Percentiles rank a stretch among this genome's conserved stretches.
Evolutionary conservation across 2,797 vertebrate genomes (phyloP).

Genomic region (Ptychadena robeensis): DNA sequence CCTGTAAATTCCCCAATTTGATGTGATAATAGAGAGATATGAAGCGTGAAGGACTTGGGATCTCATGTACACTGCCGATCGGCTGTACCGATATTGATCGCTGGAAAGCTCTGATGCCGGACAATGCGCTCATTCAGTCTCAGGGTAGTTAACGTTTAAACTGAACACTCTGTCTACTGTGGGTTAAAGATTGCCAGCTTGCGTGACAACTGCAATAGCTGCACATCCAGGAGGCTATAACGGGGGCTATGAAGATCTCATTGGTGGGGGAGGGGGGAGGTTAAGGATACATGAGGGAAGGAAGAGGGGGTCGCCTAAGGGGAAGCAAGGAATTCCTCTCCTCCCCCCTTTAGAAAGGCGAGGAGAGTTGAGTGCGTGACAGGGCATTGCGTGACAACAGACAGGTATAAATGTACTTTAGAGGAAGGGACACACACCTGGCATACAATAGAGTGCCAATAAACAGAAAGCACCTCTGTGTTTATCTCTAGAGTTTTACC

Average conservation of each 20-base stretch:
- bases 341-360: neutral
- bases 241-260: neutral
- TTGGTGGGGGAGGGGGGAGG: neutral
- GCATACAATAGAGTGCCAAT: neutral
- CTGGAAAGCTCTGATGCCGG: neutral
- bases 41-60: too few species aligned
- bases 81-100: neutral
- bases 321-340: neutral
- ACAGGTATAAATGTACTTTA: slow-evolving; percentile 25
- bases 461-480: too few species aligned
- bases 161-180: neutral
- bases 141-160: slow-evolving; percentile 41
- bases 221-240: slow-evolving; percentile 7
- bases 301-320: neutral
- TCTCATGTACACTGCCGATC: neutral
- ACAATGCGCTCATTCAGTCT: too few species aligned
- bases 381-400: slow-evolving; percentile 43
- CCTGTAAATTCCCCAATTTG: too few species aligned
- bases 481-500: too few species aligned
- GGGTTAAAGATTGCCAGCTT: slow-evolving; percentile 36
- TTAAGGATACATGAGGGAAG: neutral
- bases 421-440: slow-evolving; percentile 1
- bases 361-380: neutral
- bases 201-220: slow-evolving; percentile 35
- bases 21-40: too few species aligned